These are phyloP conservation scores for Mizuhopecten yessoensis DNA, from an alignment of 1,140 invertebrate genomes.

Conservation along the genomic window DNA sequence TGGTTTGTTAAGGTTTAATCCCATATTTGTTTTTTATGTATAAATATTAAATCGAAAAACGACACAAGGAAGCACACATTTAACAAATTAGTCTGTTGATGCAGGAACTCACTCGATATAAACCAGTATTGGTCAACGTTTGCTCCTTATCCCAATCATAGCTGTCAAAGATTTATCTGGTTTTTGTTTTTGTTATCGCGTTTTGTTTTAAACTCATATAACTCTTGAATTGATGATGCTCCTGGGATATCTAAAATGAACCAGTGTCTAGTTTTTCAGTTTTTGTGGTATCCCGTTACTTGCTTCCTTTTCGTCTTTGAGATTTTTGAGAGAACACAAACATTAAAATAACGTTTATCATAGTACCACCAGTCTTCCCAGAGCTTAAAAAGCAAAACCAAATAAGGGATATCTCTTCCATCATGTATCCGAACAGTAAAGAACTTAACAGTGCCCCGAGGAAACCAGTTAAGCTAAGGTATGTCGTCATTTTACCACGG, in stretches of 20 bases:
- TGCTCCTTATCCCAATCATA: neutral
- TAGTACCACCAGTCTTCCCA: neutral
- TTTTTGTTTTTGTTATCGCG: too few relatives aligned
- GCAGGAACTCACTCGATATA: too few relatives aligned
- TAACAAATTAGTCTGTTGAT: too few relatives aligned
- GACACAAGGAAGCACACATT: too few relatives aligned
- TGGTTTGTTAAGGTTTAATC: too few relatives aligned
- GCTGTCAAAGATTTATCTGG: too few relatives aligned
- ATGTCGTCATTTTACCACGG: slow-evolving; percentile 63
- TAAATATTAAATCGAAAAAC: too few relatives aligned
- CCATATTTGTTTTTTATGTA: too few relatives aligned
- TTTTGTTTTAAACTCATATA: too few relatives aligned
- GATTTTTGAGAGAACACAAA: neutral
- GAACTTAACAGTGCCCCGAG: slow-evolving; percentile 66
- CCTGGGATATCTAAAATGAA: too few relatives aligned
- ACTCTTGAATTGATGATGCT: too few relatives aligned
- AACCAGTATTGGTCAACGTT: too few relatives aligned
- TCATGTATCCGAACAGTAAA: slow-evolving; percentile 63
- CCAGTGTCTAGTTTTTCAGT: neutral
- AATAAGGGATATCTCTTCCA: slow-evolving; percentile 65
- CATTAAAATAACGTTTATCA: neutral
- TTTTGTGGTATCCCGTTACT: neutral
- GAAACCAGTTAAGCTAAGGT: slow-evolving; percentile 64
- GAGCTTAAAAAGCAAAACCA: slow-evolving; percentile 63
- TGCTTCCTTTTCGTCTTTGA: neutral